Evolutionary conservation across 2,888 invertebrate species (phyloP), one percentile per base, ranked within the genome.

Genomic region (Celastrina argiolus): DNA sequence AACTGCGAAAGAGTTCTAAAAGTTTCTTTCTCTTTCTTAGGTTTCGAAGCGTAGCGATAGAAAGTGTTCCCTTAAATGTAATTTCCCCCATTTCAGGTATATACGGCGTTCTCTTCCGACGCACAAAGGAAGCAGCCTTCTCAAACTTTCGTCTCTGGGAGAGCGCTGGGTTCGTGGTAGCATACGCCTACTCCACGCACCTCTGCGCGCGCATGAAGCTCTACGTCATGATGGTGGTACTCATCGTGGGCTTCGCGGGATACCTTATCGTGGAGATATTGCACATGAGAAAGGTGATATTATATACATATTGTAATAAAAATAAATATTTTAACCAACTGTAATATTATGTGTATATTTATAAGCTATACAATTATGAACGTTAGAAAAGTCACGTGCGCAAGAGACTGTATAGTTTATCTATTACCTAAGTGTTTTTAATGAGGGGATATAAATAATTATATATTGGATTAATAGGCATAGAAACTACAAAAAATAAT

Each of bases 71-170:
- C 31, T 31, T 31, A 31, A 45, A 45, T 18, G 8, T 18, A 2
- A 8, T 10, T 12, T 14, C 12, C 6, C 10, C 16, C 26, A 42
- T 63, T 85, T 0, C 92, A 96, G 96, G 96, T 73, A 91, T 97
- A 22, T 97, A 97, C 80, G 97, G 97, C 65, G 95, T 96, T 16
- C 92, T 97, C 70, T 97, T 96, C 92, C 92, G 96, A 77, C 94
- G 96, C 68, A 97, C 97, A 92, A 97, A 97, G 80, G 97, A 97
- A 82, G 97, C 97, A 0, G 97, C 97, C 1, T 97, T 97, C 92
- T 97, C 97, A 67, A 97, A 97, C 90, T 97, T 94, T 85, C 93
- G 97, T 34, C 92, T 97, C 6, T 97, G 97, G 97, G 97, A 97
- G 84, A 96, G 96, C 65, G 94, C 95, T 3, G 97, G 97, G 2